A percentile compares a stretch with the other conserved stretches of the same genome.
Evolutionary conservation across 2,888 invertebrate species (phyloP).

Genomic region (Thereva unica): DNA sequence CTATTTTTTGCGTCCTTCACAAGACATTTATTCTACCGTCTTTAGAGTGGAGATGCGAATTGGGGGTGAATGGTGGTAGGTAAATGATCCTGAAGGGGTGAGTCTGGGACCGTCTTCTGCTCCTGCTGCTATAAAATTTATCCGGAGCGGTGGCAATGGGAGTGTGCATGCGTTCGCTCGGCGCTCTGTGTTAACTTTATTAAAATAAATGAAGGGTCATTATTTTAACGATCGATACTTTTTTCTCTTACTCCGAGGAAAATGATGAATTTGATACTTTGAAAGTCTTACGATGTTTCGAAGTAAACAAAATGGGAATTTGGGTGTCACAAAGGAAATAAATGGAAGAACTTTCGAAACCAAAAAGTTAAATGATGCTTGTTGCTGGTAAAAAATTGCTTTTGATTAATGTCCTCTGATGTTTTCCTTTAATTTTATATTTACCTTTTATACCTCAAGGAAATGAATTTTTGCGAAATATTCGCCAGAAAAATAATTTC

Average conservation of each 20-base stretch:
- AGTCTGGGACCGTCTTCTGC: background rate
- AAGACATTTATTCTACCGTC: constrained; percentile 19
- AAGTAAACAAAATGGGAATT: no score
- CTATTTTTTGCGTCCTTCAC: constrained; percentile 23
- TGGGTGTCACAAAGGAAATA: no score
- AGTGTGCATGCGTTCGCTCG: constrained; percentile 10
- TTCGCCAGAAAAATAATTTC: no score
- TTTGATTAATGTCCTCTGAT: no score
- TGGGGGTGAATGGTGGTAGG: constrained; percentile 37
- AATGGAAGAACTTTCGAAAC: no score
- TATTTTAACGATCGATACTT: constrained; percentile 36
- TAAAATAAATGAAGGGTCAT: constrained; percentile 42
- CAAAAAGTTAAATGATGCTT: no score
- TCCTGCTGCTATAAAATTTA: background rate
- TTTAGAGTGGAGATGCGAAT: constrained; percentile 37
- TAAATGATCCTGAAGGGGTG: background rate
- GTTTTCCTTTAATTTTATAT: no score
- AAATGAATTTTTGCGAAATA: no score
- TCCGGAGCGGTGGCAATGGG: constrained; percentile 8
- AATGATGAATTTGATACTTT: constrained; percentile 14
- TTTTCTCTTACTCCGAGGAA: constrained; percentile 9
- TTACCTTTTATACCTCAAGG: no score
- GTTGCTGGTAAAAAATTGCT: no score
- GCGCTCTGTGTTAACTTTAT: constrained; percentile 39
- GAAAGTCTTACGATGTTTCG: no score